These are phyloP conservation scores for Cotesia typhae DNA, from an alignment of 1,140 invertebrate genomes.

Conservation along the genomic window DNA sequence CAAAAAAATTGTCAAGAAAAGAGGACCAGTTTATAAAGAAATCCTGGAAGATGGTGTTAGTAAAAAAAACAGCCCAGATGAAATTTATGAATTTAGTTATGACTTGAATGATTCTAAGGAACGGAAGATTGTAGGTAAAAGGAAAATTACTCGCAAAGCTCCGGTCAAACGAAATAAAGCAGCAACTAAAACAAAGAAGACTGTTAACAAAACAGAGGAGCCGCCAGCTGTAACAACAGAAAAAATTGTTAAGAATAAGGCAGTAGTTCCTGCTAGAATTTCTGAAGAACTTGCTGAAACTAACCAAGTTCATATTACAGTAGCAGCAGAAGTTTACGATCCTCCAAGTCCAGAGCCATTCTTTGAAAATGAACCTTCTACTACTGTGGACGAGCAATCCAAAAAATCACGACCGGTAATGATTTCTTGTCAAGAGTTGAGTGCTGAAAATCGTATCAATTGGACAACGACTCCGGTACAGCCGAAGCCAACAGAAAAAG, in stretches of 20 bases:
- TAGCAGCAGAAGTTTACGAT: conserved; percentile 12
- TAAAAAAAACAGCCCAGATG: conserved; percentile 31
- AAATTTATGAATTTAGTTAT: conserved; percentile 43
- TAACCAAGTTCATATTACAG: not conserved
- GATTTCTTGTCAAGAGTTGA: conserved; percentile 28
- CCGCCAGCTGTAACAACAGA: not conserved
- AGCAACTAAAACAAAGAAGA: not conserved
- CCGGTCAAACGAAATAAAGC: conserved; percentile 18
- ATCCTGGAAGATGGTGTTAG: conserved; percentile 5
- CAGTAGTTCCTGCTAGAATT: not conserved
- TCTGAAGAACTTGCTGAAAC: not conserved
- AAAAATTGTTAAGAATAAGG: not conserved
- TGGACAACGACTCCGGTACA: conserved; percentile 29
- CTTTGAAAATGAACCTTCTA: not conserved
- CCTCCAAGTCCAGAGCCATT: not conserved
- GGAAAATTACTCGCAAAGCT: conserved; percentile 16
- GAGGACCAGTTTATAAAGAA: conserved; percentile 42
- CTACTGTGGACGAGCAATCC: conserved; percentile 6
- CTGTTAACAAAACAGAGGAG: conserved; percentile 6
- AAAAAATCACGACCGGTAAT: conserved; percentile 37
- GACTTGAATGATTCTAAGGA: conserved; percentile 38
- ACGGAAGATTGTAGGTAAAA: conserved; percentile 28
- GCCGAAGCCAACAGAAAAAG: conserved; percentile 31
- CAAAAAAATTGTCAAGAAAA: conserved; percentile 9
- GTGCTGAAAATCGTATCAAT: conserved; percentile 30